Percentiles rank a stretch among this genome's conserved stretches.
phyloP scores from a whole-genome alignment of 2,888 invertebrate species.

The Euplexia lucipara region DNA sequence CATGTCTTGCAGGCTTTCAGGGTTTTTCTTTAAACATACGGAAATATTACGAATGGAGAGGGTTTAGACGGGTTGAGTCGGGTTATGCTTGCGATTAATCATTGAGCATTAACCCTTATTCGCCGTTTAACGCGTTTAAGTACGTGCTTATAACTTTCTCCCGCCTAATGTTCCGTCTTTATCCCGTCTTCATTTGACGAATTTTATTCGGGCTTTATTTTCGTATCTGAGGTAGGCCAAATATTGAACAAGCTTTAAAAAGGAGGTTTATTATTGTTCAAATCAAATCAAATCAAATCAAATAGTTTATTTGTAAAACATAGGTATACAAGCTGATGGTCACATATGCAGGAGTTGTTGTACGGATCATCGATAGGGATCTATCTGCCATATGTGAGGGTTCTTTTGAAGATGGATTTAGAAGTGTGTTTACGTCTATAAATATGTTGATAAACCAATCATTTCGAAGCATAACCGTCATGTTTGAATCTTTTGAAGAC shows the following conservation, averaged over 20 bases:
- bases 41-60: conserved; percentile 65
- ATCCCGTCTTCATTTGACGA: conserved; percentile 38
- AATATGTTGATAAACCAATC: conserved; percentile 39
- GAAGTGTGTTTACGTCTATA: conserved; percentile 36
- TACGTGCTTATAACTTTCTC: conserved; percentile 56
- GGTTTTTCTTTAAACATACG: conserved; percentile 65
- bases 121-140: conserved; percentile 61
- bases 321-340: too few species aligned
- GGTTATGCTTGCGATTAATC: conserved; percentile 71
- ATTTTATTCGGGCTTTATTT: conserved; percentile 36
- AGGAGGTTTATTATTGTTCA: conserved; percentile 54
- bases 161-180: conserved; percentile 22
- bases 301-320: too few species aligned
- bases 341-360: too few species aligned
- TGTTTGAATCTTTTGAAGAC: neutral
- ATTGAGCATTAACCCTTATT: conserved; percentile 69
- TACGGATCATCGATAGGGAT: conserved; percentile 42
- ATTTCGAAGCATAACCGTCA: conserved; percentile 5
- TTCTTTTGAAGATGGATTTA: conserved; percentile 54
- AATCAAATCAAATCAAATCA: too few species aligned
- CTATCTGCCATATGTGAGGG: conserved; percentile 55
- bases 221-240: conserved; percentile 33
- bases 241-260: conserved; percentile 43
- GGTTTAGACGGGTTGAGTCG: conserved; percentile 58
- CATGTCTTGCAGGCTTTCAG: conserved; percentile 57